A percentile compares a stretch with the other conserved stretches of the same genome.
Conservation (phyloP, 2,888 invertebrate genomes). For the Heterodera filipjevi region DNA sequence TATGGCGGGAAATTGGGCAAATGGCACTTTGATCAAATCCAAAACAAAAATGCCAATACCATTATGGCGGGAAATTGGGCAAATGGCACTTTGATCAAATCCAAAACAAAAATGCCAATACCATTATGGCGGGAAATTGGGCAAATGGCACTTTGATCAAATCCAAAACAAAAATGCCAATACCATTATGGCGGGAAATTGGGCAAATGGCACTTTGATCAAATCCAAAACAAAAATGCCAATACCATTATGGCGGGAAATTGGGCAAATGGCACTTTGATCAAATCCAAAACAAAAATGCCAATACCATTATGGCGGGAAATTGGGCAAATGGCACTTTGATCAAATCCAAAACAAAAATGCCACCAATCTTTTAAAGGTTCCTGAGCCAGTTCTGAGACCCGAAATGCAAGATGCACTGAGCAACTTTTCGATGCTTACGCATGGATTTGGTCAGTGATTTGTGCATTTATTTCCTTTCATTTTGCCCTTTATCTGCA, state of each 20-base stretch:
- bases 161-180: not conserved
- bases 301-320: too few species aligned
- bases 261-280: not conserved
- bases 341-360: not conserved
- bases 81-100: not conserved
- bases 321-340: not conserved
- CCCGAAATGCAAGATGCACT: slow-evolving; percentile 46
- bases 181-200: too few species aligned
- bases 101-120: not conserved
- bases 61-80: too few species aligned
- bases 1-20: not conserved
- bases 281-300: not conserved
- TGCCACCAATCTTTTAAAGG: slow-evolving; percentile 33
- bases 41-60: too few species aligned
- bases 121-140: too few species aligned
- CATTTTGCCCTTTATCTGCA: not conserved
- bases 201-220: not conserved
- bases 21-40: not conserved
- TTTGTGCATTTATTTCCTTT: not conserved
- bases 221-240: not conserved
- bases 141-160: not conserved
- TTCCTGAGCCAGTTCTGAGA: slow-evolving; percentile 43
- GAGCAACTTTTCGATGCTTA: slow-evolving; percentile 52
- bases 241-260: too few species aligned
- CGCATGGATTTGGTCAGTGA: slow-evolving; percentile 45